A percentile compares a stretch with the other conserved stretches of the same genome.
phyloP scores from a whole-genome alignment of 2,888 invertebrate species.

The Cheilosia vulpina region DNA sequence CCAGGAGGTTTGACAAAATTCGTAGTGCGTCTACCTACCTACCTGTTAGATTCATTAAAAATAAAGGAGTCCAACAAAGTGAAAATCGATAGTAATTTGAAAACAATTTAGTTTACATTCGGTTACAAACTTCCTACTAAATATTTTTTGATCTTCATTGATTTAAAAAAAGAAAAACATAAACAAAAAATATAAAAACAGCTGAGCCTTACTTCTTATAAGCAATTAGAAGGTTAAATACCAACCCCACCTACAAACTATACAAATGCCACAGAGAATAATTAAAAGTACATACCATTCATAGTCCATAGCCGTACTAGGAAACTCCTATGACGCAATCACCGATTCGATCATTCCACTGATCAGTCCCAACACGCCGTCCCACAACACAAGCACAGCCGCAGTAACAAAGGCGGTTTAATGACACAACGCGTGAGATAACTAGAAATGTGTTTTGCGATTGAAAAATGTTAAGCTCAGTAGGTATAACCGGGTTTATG shows the following conservation, averaged over 20 bases:
- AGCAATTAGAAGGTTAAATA: no score
- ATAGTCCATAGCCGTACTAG: conserved; percentile 31
- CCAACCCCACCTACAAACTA: no score
- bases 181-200: background rate
- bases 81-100: no score
- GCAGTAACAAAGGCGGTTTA: background rate
- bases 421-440: conserved; percentile 1
- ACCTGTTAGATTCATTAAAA: no score
- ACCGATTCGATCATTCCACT: conserved; percentile 47
- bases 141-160: background rate
- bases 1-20: background rate
- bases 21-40: no score
- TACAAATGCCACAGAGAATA: background rate
- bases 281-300: conserved; percentile 30
- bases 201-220: no score
- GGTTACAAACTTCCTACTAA: no score
- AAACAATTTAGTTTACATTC: no score
- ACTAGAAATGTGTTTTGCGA: background rate
- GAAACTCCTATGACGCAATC: conserved; percentile 56
- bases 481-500: conserved; percentile 39
- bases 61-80: no score
- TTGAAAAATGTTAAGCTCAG: conserved; percentile 23
- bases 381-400: background rate
- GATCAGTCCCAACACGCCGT: conserved; percentile 37
- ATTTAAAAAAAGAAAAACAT: background rate